Conservation (phyloP, 2,797 vertebrate species). For the Myiotriccus ornatus region DNA sequence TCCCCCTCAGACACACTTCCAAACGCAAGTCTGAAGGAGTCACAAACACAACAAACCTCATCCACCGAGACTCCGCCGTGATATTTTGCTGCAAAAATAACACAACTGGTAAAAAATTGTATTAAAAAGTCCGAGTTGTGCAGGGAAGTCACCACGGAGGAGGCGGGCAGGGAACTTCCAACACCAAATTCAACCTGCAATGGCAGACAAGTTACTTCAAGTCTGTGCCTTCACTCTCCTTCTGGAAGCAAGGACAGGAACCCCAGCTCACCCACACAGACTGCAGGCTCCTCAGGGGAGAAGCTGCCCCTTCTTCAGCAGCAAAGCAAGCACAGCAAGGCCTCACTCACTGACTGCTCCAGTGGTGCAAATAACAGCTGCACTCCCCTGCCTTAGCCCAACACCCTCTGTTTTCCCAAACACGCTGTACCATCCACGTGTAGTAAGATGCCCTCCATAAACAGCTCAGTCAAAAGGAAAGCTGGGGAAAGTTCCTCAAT, state of each 20-base stretch:
- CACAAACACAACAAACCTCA: background rate
- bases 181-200: background rate
- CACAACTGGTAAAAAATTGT: fast-evolving
- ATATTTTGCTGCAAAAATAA: background rate
- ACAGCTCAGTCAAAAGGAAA: background rate
- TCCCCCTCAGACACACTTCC: background rate
- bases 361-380: background rate
- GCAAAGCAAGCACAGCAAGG: background rate
- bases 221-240: background rate
- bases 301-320: background rate
- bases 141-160: background rate
- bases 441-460: background rate
- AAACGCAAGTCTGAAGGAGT: background rate
- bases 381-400: background rate
- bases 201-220: background rate
- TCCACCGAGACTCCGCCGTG: background rate
- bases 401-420: background rate
- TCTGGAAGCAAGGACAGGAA: background rate
- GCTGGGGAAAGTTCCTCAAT: background rate
- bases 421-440: fast-evolving
- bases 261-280: fast-evolving
- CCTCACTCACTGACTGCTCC: background rate
- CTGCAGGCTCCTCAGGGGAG: background rate
- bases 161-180: background rate
- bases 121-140: background rate